phyloP scores from a whole-genome alignment of 2,888 invertebrate species.

The Adela reaumurella region DNA sequence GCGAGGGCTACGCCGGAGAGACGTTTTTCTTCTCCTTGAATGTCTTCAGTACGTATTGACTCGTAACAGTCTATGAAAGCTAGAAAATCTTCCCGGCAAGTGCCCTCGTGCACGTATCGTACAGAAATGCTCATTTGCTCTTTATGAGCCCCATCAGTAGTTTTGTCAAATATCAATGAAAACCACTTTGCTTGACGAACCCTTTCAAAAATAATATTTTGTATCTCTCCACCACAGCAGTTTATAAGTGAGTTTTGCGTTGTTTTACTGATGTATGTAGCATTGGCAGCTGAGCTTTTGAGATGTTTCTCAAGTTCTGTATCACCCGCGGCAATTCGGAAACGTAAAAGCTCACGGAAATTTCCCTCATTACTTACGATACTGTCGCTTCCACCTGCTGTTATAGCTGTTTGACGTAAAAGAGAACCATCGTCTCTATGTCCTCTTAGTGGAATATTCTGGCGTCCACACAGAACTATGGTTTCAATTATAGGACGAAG shows the following conservation, averaged over 20 bases:
- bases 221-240: constrained; percentile 9
- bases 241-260: constrained; percentile 9
- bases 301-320: constrained; percentile 9
- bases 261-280: constrained; percentile 10
- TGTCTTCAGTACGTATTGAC: constrained; percentile 9
- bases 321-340: constrained; percentile 10
- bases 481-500: constrained; percentile 9
- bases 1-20: constrained; percentile 12
- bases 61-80: constrained; percentile 14
- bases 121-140: constrained; percentile 16
- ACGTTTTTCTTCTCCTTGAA: constrained; percentile 8
- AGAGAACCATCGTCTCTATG: constrained; percentile 10
- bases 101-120: constrained; percentile 11
- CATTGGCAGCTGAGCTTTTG: constrained; percentile 8
- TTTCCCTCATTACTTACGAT: constrained; percentile 9
- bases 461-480: constrained; percentile 10
- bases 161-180: constrained; percentile 16
- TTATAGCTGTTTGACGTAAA: constrained; percentile 6
- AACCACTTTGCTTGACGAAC: constrained; percentile 10
- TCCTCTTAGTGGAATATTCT: constrained; percentile 10
- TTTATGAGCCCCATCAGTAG: constrained; percentile 16
- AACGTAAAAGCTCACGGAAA: constrained; percentile 10
- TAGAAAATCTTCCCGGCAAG: constrained; percentile 14
- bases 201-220: constrained; percentile 9
- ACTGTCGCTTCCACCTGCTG: constrained; percentile 2